A percentile compares a stretch with the other conserved stretches of the same genome.
Conservation (phyloP, 2,888 invertebrate species). For the Luperina testacea region DNA sequence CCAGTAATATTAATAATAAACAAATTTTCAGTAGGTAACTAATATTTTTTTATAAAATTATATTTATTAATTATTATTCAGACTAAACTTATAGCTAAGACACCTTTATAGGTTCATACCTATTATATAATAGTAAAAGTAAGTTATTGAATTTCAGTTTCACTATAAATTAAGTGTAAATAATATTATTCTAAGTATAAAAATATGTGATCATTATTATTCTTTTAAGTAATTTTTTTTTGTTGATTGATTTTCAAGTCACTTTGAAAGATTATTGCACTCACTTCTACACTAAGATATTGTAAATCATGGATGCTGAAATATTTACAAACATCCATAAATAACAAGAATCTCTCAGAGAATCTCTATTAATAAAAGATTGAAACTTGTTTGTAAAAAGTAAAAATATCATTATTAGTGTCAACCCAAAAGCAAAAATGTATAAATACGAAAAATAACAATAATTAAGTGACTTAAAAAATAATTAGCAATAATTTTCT, state of each 20-base stretch:
- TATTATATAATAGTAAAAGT: conserved; percentile 68
- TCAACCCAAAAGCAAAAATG: background rate
- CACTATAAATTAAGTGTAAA: conserved; percentile 65
- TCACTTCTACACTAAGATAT: background rate
- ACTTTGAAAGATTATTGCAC: background rate
- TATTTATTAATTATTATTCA: conserved; percentile 8
- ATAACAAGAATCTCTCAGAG: background rate
- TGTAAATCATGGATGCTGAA: background rate
- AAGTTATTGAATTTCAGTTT: conserved; percentile 74
- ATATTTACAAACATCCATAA: no score
- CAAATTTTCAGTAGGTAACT: background rate
- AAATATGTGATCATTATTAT: conserved; percentile 7
- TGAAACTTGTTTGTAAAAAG: background rate
- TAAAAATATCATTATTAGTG: background rate
- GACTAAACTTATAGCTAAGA: conserved; percentile 46
- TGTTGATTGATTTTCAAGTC: conserved; percentile 50
- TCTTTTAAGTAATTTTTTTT: conserved; percentile 11
- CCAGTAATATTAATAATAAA: conserved; percentile 14
- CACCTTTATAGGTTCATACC: conserved; percentile 14
- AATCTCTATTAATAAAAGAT: background rate
- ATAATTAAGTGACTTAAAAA: conserved; percentile 33
- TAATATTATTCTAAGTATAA: conserved; percentile 36
- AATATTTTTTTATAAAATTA: background rate
- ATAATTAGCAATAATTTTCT: conserved; percentile 5
- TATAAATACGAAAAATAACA: background rate